Conservation (phyloP, 2,888 invertebrate species). For the Eristalis tenax region DNA sequence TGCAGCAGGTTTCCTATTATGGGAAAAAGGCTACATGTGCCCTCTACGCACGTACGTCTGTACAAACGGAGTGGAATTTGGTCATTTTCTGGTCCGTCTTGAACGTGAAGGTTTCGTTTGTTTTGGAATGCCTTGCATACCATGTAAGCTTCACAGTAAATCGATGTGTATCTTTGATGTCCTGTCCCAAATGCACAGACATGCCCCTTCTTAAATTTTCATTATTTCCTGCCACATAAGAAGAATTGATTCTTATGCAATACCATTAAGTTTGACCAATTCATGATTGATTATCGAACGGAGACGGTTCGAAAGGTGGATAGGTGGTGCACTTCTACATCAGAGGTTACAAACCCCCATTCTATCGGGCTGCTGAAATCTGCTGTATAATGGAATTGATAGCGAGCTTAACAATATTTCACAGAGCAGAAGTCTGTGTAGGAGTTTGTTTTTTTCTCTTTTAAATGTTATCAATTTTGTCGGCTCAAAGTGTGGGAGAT, state of each 20-base stretch:
- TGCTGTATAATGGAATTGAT: neutral
- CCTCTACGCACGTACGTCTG: neutral
- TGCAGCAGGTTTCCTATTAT: slow-evolving; percentile 6
- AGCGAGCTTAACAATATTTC: neutral
- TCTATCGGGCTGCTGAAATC: neutral
- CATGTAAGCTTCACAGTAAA: neutral
- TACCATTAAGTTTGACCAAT: neutral
- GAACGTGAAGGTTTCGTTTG: slow-evolving; percentile 51
- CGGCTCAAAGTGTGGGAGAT: neutral
- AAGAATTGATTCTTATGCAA: neutral
- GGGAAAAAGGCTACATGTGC: neutral
- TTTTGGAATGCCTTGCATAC: slow-evolving; percentile 15
- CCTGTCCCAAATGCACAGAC: neutral
- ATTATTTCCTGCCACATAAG: neutral
- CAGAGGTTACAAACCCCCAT: neutral
- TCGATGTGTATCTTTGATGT: neutral
- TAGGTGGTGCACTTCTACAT: neutral
- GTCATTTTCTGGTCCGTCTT: slow-evolving; percentile 48
- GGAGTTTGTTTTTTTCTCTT: neutral
- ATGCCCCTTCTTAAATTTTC: neutral
- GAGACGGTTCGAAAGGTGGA: neutral
- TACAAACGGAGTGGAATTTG: slow-evolving; percentile 11
- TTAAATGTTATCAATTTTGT: neutral
- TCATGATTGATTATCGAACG: neutral
- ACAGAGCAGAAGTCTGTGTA: neutral